These are phyloP conservation scores for Mactromeris polynyma DNA, from an alignment of 2,888 invertebrate species.

Conservation along the genomic window DNA sequence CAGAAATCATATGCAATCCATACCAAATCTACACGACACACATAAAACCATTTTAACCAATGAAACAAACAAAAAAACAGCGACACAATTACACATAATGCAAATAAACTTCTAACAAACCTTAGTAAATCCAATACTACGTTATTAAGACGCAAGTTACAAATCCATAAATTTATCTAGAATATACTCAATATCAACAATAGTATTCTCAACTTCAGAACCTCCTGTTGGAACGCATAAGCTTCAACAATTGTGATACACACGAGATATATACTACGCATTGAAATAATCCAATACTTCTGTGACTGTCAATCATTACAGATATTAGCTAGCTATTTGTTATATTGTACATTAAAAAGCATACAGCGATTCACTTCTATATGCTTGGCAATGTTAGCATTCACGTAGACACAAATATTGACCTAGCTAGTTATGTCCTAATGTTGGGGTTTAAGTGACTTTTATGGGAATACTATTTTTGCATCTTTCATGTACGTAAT, in stretches of 20 bases:
- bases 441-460: neutral
- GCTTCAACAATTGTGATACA: neutral
- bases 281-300: constrained; percentile 17
- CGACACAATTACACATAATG: neutral
- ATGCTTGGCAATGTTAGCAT: neutral
- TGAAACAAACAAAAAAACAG: too few relatives aligned
- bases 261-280: neutral
- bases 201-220: neutral
- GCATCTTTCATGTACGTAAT: too few relatives aligned
- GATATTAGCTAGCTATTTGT: neutral
- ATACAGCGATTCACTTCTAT: neutral
- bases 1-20: too few relatives aligned
- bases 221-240: neutral
- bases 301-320: constrained; percentile 8
- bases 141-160: neutral
- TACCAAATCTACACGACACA: too few relatives aligned
- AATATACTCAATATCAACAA: neutral
- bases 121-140: neutral
- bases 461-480: too few relatives aligned
- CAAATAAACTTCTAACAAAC: neutral
- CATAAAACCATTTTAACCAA: too few relatives aligned
- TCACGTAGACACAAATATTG: neutral
- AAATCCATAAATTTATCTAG: neutral
- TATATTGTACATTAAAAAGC: constrained; percentile 5
- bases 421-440: neutral